Base-by-base conservation (phyloP, 2,888 invertebrate genomes). In the Escarpia spicata region DNA sequence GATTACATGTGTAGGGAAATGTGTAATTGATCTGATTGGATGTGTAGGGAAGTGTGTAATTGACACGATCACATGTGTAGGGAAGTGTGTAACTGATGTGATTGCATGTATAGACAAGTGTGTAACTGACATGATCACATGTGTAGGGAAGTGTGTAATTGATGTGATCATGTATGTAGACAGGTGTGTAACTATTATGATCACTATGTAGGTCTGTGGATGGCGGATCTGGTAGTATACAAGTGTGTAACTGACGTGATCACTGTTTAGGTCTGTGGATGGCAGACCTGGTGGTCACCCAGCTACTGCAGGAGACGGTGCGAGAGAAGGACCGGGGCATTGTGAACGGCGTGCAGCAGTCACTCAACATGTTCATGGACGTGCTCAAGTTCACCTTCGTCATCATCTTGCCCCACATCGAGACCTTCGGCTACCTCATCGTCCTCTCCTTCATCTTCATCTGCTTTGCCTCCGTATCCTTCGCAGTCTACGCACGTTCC, bases 221-320 rank as follows among this genome's bases (percentile, higher is more conserved):
- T 37, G 37, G 37, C 0, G 37, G 37, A 37, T 1, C 37, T 37
- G 37, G 37, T 37, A 37, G 37, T 37, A 37, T 0, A 37, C 37
- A 37, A 37, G 37, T 45, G 45, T 45, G 43, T 90, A 37, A 90
- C 90, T 10, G 31, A 90, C 12, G 43, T 90, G 43, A 90, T 90
- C 43, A 12, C 43, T 44, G n/a, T 52, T 94, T 93, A 97, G 97
- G 97, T n/a, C 95, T 97, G 58, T 97, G 97, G 97, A 95, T 97
- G 92, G 96, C 97, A 3, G 97, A 97, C 94, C 94, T 97, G 92
- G 96, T 97, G 2, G 96, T 97, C 37, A 97, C 96, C 31, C 97
- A 97, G 95, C 95, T 97, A 43, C 96, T 97, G 93, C 96, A 97
- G 95, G 97, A 97, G 95, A 95, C 95, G 26, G 97, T 97, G 3